phyloP scores from a whole-genome alignment of 2,113 vertebrate genomes.

The Mustela nigripes region DNA sequence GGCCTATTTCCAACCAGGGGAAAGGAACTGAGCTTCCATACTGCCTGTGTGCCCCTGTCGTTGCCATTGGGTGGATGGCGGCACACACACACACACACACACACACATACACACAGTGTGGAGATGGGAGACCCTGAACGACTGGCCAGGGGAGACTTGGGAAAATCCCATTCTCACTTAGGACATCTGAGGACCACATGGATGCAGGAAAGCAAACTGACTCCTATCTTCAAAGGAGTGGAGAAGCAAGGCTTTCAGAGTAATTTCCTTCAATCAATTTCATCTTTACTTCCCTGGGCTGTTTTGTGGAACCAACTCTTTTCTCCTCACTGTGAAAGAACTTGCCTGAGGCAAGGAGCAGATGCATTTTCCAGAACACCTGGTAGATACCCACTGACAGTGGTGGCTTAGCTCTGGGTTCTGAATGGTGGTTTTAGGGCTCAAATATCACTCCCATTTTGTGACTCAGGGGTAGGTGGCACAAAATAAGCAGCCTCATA shows the following conservation, averaged over 20 bases:
- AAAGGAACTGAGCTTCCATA: background rate
- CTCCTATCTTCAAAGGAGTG: constrained; percentile 68
- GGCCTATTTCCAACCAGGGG: constrained; percentile 60
- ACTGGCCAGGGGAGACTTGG: background rate
- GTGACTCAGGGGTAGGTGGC: background rate
- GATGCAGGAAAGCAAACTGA: constrained; percentile 52
- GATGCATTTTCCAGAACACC: background rate
- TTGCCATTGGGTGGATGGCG: background rate
- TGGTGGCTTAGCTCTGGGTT: background rate
- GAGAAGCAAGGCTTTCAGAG: constrained; percentile 37
- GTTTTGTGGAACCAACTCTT: constrained; percentile 21
- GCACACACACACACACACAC: background rate
- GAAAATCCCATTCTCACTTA: constrained; percentile 55
- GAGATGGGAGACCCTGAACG: background rate
- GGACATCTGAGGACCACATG: constrained; percentile 77
- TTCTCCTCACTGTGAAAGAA: background rate
- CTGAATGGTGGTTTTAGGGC: background rate
- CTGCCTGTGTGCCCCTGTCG: background rate
- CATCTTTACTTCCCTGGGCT: constrained; percentile 11
- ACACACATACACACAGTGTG: background rate
- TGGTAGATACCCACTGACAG: background rate
- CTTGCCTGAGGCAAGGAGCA: background rate
- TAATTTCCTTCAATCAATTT: constrained; percentile 64
- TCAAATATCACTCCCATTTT: background rate
- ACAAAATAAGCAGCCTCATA: background rate